phyloP scores from a whole-genome alignment of 2,888 invertebrate species.

The Acanthopleura granulata region DNA sequence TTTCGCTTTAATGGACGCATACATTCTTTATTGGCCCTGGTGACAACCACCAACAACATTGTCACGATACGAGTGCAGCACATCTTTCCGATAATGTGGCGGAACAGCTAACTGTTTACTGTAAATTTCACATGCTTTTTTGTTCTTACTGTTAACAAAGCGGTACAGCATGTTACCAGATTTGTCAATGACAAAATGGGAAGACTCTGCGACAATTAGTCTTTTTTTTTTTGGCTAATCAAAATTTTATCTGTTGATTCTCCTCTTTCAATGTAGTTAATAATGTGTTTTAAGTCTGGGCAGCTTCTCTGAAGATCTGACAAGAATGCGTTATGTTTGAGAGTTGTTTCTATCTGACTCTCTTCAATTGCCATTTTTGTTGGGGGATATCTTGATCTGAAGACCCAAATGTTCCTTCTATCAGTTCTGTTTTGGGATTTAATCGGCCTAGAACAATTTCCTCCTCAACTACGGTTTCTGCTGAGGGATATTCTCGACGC shows the following conservation, averaged over 20 bases:
- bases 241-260: slow-evolving; percentile 22
- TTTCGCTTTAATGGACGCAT: slow-evolving; percentile 20
- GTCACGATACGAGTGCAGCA: slow-evolving; percentile 29
- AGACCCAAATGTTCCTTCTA: neutral
- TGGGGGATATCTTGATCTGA: neutral
- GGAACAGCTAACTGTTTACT: slow-evolving; percentile 28
- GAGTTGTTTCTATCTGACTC: neutral
- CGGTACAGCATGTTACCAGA: slow-evolving; percentile 30
- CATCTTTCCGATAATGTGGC: slow-evolving; percentile 20
- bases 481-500: slow-evolving; percentile 18
- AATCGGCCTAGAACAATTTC: neutral
- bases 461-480: neutral
- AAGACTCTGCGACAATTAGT: slow-evolving; percentile 20
- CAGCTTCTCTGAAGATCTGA: slow-evolving; percentile 27
- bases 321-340: neutral
- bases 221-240: slow-evolving; percentile 16
- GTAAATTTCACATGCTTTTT: neutral
- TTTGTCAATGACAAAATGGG: slow-evolving; percentile 29
- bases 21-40: slow-evolving; percentile 25
- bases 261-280: slow-evolving; percentile 22
- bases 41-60: slow-evolving; percentile 24
- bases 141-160: slow-evolving; percentile 19
- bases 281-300: slow-evolving; percentile 21
- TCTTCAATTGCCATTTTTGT: neutral
- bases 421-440: neutral